These are phyloP conservation scores for Diaperis boleti DNA, from an alignment of 2,888 invertebrate species.

Conservation along the genomic window DNA sequence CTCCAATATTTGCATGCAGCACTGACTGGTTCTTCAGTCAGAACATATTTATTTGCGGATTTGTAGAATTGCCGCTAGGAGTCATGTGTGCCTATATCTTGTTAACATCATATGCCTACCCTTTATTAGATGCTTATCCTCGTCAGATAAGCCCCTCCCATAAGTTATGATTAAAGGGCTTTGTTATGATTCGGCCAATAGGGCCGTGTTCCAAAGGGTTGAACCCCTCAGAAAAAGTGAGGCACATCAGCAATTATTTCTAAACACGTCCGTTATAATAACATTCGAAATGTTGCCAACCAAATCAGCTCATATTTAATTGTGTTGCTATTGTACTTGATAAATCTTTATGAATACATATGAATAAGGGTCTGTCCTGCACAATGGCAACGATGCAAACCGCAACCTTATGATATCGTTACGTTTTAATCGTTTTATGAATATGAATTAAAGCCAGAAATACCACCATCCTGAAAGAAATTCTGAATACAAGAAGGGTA, in stretches of 20 bases:
- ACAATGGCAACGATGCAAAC: slow-evolving; percentile 31
- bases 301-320: slow-evolving; percentile 58
- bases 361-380: slow-evolving; percentile 40
- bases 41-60: slow-evolving; percentile 25
- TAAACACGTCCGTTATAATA: slow-evolving; percentile 61
- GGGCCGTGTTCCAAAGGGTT: slow-evolving; percentile 46
- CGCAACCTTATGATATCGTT: slow-evolving; percentile 36
- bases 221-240: slow-evolving; percentile 32
- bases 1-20: not conserved
- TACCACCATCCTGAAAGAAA: slow-evolving; percentile 8
- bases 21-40: slow-evolving; percentile 1
- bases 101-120: slow-evolving; percentile 51
- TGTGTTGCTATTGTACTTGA: slow-evolving; percentile 58
- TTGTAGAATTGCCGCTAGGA: slow-evolving; percentile 16
- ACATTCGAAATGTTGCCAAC: slow-evolving; percentile 58
- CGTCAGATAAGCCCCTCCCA: slow-evolving; percentile 51
- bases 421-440: slow-evolving; percentile 33
- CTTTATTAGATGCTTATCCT: slow-evolving; percentile 36
- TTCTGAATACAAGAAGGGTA: no score
- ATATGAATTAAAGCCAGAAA: slow-evolving; percentile 17
- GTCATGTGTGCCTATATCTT: slow-evolving; percentile 45
- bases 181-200: slow-evolving; percentile 53
- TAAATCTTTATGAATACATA: slow-evolving; percentile 55
- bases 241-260: slow-evolving; percentile 57
- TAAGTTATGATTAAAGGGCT: slow-evolving; percentile 56